phyloP scores from a whole-genome alignment of 2,888 invertebrate genomes.

The Stratiomys singularior region DNA sequence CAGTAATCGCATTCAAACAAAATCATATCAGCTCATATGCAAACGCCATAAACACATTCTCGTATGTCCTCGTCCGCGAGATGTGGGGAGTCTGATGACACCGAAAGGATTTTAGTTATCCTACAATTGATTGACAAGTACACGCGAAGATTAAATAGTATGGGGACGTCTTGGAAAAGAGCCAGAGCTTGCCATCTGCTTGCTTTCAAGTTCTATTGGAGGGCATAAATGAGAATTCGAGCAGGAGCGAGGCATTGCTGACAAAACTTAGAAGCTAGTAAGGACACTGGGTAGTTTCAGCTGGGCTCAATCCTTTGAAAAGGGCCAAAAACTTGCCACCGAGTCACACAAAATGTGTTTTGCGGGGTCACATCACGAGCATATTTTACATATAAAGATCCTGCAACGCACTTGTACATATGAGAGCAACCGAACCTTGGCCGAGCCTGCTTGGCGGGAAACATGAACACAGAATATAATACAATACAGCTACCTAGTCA shows the following conservation, averaged over 20 bases:
- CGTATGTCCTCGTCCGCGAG: no score
- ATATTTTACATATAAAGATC: conserved; percentile 45
- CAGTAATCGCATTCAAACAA: background rate
- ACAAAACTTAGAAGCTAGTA: background rate
- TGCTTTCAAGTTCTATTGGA: background rate
- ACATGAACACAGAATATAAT: conserved; percentile 40
- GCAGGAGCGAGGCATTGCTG: background rate
- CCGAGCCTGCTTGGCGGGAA: conserved; percentile 27
- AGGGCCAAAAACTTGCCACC: background rate
- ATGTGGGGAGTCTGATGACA: background rate
- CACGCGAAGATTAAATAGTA: no score
- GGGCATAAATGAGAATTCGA: background rate
- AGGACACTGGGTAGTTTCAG: background rate
- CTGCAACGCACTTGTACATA: background rate
- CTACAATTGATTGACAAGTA: background rate
- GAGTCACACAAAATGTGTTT: conserved; percentile 34
- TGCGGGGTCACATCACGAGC: conserved; percentile 37
- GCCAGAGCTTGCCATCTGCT: no score
- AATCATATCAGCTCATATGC: background rate
- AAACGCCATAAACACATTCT: background rate
- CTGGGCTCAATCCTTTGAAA: background rate
- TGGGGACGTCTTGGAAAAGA: no score
- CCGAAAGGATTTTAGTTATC: background rate
- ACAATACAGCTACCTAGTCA: conserved; percentile 12
- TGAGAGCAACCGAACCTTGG: background rate